phyloP scores from a whole-genome alignment of 1,140 invertebrate species.

The Bombus terrestris region DNA sequence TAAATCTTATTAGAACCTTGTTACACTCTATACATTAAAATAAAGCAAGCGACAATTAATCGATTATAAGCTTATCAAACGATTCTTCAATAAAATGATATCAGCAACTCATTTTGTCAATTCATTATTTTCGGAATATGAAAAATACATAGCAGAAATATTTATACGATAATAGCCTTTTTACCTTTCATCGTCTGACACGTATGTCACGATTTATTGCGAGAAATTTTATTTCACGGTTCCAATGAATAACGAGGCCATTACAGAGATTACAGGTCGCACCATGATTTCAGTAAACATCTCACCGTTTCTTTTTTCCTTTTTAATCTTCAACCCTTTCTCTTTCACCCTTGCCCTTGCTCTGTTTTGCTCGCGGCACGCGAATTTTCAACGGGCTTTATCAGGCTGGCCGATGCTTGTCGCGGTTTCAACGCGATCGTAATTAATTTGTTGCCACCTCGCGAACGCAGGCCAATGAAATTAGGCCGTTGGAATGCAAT shows the following conservation, averaged over 20 bases:
- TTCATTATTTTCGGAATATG: background rate
- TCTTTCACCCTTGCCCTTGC: background rate
- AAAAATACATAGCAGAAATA: background rate
- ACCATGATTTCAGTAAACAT: background rate
- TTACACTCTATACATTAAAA: no score
- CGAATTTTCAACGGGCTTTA: constrained; percentile 8
- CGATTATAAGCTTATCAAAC: background rate
- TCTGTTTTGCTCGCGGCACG: background rate
- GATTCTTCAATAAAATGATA: background rate
- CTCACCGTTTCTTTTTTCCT: background rate
- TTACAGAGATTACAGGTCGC: constrained; percentile 12
- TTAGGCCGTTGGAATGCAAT: background rate
- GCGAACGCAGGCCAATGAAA: background rate
- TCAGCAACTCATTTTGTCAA: background rate
- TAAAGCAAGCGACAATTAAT: no score
- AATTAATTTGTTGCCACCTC: constrained; percentile 42
- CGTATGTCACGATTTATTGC: background rate
- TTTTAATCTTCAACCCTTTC: background rate
- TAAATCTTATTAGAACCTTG: no score
- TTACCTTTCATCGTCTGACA: background rate
- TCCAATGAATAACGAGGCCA: background rate
- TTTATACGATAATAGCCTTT: background rate
- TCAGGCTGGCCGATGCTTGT: constrained; percentile 16
- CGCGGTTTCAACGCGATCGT: constrained; percentile 36
- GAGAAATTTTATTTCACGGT: constrained; percentile 17